A percentile compares a stretch with the other conserved stretches of the same genome.
Evolutionary conservation across 2,797 vertebrate species (phyloP).

Genomic region (Benthosema pterotum): DNA sequence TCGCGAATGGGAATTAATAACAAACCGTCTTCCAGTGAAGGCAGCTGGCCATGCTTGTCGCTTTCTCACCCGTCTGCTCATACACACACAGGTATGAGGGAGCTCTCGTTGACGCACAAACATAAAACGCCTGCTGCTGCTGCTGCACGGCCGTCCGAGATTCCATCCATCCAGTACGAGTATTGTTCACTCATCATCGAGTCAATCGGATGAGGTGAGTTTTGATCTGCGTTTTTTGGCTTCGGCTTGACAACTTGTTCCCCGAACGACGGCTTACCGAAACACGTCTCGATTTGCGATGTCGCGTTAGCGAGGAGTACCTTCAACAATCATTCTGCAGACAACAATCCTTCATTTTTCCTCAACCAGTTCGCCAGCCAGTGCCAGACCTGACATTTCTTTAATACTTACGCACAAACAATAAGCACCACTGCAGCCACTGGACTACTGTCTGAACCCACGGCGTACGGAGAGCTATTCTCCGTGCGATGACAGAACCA

Average conservation of each 20-base stretch:
- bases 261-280: slow-evolving; percentile 19
- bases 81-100: slow-evolving; percentile 53
- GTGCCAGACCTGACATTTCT: slow-evolving; percentile 16
- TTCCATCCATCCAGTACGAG: slow-evolving; percentile 33
- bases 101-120: slow-evolving; percentile 53
- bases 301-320: slow-evolving; percentile 9
- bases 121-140: no score
- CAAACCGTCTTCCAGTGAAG: slow-evolving; percentile 24
- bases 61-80: not conserved
- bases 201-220: slow-evolving; percentile 13
- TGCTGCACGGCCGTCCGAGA: slow-evolving; percentile 33
- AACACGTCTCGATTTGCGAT: slow-evolving; percentile 7
- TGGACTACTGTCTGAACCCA: slow-evolving; percentile 42
- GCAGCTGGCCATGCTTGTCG: slow-evolving; percentile 17
- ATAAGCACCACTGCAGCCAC: slow-evolving; percentile 48
- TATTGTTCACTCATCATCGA: slow-evolving; percentile 28
- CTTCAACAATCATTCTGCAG: no score
- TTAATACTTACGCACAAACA: slow-evolving; percentile 59
- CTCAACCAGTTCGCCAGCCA: slow-evolving; percentile 27
- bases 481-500: slow-evolving; percentile 50
- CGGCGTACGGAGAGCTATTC: slow-evolving; percentile 23
- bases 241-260: slow-evolving; percentile 32
- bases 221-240: slow-evolving; percentile 48
- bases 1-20: slow-evolving; percentile 12
- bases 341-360: slow-evolving; percentile 2